These are phyloP conservation scores for Tuta absoluta DNA, from an alignment of 2,888 invertebrate species.

Conservation along the genomic window DNA sequence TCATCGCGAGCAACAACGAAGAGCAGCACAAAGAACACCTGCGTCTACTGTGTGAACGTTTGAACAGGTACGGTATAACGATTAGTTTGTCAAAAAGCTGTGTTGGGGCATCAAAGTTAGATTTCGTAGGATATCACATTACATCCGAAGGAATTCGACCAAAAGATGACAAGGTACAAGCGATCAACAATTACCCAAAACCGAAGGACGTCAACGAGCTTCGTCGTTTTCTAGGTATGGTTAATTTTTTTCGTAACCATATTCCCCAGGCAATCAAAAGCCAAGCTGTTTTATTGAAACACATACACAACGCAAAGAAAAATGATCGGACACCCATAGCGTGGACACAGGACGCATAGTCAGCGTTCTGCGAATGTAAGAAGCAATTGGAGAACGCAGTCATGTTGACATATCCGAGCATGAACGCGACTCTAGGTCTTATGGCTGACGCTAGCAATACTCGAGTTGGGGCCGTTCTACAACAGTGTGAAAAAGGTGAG, in stretches of 20 bases:
- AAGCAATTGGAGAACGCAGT: constrained; percentile 37
- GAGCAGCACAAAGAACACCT: constrained; percentile 33
- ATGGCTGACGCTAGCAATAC: constrained; percentile 50
- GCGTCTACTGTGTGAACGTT: constrained; percentile 29
- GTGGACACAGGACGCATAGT: constrained; percentile 16
- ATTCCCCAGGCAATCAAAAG: constrained; percentile 42
- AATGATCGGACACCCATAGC: constrained; percentile 35
- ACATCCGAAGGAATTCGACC: constrained; percentile 26
- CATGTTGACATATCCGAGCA: constrained; percentile 41
- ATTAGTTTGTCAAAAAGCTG: constrained; percentile 29
- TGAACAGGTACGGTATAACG: constrained; percentile 28
- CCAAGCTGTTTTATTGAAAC: constrained; percentile 41
- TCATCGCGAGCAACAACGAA: constrained; percentile 36
- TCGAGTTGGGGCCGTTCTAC: constrained; percentile 50
- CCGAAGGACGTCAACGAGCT: constrained; percentile 17
- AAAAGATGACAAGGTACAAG: constrained; percentile 17
- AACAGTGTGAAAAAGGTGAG: constrained; percentile 41
- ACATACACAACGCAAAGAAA: constrained; percentile 35
- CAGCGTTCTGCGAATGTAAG: constrained; percentile 39
- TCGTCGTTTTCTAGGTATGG: constrained; percentile 29
- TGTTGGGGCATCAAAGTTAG: constrained; percentile 23
- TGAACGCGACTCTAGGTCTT: constrained; percentile 38
- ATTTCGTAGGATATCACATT: constrained; percentile 29
- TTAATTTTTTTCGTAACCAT: constrained; percentile 51
- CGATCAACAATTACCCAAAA: constrained; percentile 19